Base-by-base conservation (phyloP, 1,140 invertebrate genomes). In the Lasioglossum albipes region DNA sequence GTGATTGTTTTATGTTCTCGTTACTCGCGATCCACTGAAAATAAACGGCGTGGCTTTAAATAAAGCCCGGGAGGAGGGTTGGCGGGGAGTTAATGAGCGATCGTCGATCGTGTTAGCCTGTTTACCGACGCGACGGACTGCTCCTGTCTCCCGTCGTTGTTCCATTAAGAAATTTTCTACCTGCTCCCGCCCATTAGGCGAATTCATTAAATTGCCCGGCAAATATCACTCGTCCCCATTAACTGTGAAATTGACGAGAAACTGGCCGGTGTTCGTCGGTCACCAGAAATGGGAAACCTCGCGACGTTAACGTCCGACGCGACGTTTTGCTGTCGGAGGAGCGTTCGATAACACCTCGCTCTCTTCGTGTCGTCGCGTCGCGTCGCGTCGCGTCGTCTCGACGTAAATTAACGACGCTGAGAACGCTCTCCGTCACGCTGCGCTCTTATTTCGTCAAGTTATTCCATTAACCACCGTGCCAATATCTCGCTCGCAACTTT, bases 211-310 rank as follows among this genome's bases (percentile, higher is more conserved):
- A 80, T 75, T 75, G 41, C 62, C 52, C 12, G 52, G 54, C 64
- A 75, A 75, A 66, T 80, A 79, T 75, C 72, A 75, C 20, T 75
- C 42, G 71, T 80, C 18, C 54, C 64, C 77, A 61, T 79, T 74
- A 59, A 18, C 41, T 18, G 22, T 9, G 18, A 45, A 72, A 67
- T 74, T 20, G 57, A 77, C 52, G 18, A 69, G 18, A 5, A 41
- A 41, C 42, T 27, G 52, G 49, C 2, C 59, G 7, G 22, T 13
- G 12, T 62, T 31, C 22, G 22, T 54, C 52, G 52, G 16, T 16
- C 52, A 3, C 52, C 16, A 20, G 52, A 54, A 31, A 64, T 4
- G 22, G 61, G 18, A 64, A 27, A 64, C 45, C 13, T 12, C 10
- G 27, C 22, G 1, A 9, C 1, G 22, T 7, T 16, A 20, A 59